These are phyloP conservation scores for Neofelis nebulosa DNA, from an alignment of 2,113 vertebrate genomes.

Conservation along the genomic window DNA sequence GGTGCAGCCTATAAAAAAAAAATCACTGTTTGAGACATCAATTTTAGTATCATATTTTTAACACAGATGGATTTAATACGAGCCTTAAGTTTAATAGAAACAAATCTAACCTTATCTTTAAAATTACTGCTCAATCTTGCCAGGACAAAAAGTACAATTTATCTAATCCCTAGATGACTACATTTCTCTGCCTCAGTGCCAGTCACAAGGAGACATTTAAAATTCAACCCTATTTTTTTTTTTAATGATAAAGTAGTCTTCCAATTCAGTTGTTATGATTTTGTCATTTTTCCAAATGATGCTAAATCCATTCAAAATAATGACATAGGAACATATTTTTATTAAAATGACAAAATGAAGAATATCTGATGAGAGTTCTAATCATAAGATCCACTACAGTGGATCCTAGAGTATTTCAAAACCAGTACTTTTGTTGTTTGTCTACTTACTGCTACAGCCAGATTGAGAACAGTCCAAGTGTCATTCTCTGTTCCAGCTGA, in stretches of 20 bases:
- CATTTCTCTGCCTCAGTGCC: background rate
- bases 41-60: background rate
- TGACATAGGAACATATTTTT: background rate
- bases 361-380: background rate
- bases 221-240: background rate
- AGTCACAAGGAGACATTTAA: background rate
- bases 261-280: background rate
- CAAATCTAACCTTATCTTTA: background rate
- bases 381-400: background rate
- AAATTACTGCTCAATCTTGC: background rate
- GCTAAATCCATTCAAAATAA: background rate
- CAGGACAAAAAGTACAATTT: background rate
- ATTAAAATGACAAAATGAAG: background rate
- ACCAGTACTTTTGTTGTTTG: background rate
- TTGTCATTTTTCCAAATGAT: background rate
- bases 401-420: background rate
- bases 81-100: background rate
- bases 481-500: constrained; percentile 93
- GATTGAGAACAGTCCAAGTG: constrained; percentile 88
- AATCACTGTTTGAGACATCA: background rate
- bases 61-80: background rate
- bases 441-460: constrained; percentile 93
- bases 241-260: background rate
- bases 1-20: constrained; percentile 86
- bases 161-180: background rate